Conservation (phyloP, 2,888 invertebrate genomes). For the Apamea epomidion region DNA sequence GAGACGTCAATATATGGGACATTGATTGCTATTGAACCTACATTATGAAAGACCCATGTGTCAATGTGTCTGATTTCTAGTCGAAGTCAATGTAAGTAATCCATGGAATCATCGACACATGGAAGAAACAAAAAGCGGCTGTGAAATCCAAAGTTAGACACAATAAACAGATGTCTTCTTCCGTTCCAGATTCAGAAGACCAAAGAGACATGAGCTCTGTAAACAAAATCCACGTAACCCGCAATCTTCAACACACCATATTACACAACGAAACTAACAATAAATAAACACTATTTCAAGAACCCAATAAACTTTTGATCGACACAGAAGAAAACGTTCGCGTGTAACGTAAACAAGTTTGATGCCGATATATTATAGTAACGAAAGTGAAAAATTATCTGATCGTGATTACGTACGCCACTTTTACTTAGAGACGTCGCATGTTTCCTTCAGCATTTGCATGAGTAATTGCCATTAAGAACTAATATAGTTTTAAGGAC, state of each 20-base stretch:
- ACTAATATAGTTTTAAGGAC: slow-evolving; percentile 14
- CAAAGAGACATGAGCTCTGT: no score
- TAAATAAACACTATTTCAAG: slow-evolving; percentile 16
- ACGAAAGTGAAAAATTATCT: slow-evolving; percentile 68
- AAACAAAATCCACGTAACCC: background rate
- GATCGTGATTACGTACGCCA: slow-evolving; percentile 54
- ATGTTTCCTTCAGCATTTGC: slow-evolving; percentile 53
- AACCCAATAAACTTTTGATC: slow-evolving; percentile 36
- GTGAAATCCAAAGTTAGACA: background rate
- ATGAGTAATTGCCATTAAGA: slow-evolving; percentile 41
- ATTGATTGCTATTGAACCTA: no score
- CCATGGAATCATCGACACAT: background rate
- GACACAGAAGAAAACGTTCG: slow-evolving; percentile 26
- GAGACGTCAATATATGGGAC: background rate
- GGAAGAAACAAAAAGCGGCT: background rate
- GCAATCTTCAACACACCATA: background rate
- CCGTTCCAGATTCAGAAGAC: background rate
- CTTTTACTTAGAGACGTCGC: slow-evolving; percentile 61
- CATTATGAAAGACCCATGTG: background rate
- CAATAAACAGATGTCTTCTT: background rate
- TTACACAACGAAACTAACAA: slow-evolving; percentile 8
- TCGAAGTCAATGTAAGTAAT: background rate
- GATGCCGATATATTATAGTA: slow-evolving; percentile 49
- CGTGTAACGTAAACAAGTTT: slow-evolving; percentile 56
- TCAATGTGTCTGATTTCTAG: background rate